Evolutionary conservation across 1,140 invertebrate species (phyloP), one percentile per base, ranked within the genome.

Genomic region (Temnothorax longispinosus): DNA sequence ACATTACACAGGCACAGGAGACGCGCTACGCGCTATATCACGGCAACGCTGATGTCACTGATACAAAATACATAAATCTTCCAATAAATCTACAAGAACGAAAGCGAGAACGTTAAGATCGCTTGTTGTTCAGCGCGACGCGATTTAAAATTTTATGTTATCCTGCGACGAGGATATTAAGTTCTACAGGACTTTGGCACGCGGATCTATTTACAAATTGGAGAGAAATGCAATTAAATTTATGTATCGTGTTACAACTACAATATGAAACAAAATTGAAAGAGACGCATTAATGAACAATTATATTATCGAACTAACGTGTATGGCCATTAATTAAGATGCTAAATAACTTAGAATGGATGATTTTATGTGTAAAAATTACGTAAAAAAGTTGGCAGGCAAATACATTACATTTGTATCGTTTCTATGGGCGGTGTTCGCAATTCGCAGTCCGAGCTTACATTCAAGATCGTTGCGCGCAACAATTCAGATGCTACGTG

Each of bases 341-440:
- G 38, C 27, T 74, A 44, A 67, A 67, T 44, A 75, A 60, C 35
- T 75, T 75, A 52, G 2, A 77, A 62, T 13, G 44, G 2, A 52
- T 67, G 8, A 69, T 27, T 67, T 54, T 18, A 52, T 4, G 8
- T 15, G 8, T 44, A 56, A 56, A 21, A 54, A 54, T 54, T 54
- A 44, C 32, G 10, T 3, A 18, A 80, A 47, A 27, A n/a, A 11
- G 27, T 41, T 35, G 27, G n/a, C 44, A 78, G 15, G 5, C 32
- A 65, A 81, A 32, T 52, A 80, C 18, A 13, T 41, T 11, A 52
- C n/a, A 47, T 21, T 67, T 44, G 1, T 54, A 69, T 81, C 77
- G 8, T 18, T 81, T 69, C 13, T 54, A 44, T 35, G 2, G 11
- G 21, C n/a, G 8, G 7, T 44, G 21, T 65, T 65, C 1, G n/a